These are phyloP conservation scores for Ptychadena robeensis DNA, from an alignment of 2,797 vertebrate species.

Conservation along the genomic window DNA sequence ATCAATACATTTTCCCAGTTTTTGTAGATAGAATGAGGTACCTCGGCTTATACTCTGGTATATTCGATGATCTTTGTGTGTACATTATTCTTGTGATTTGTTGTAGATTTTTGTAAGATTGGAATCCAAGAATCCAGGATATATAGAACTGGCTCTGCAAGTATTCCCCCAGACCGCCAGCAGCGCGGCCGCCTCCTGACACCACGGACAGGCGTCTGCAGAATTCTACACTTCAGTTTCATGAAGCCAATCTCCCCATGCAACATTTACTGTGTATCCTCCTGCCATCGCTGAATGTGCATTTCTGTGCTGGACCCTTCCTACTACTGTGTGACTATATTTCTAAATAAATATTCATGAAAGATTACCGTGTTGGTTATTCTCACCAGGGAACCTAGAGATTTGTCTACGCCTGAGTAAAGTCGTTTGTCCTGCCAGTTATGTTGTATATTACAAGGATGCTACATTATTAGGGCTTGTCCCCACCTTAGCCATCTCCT, in stretches of 20 bases:
- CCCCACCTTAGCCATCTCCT: no score
- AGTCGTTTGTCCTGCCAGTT: no score
- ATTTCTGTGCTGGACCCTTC: neutral
- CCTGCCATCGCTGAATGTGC: no score
- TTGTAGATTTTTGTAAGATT: slow-evolving; percentile 85
- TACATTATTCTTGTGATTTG: neutral
- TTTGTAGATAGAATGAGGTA: no score
- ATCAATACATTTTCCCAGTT: no score
- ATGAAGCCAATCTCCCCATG: neutral
- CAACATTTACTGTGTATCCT: neutral
- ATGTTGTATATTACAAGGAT: no score
- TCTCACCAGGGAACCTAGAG: no score
- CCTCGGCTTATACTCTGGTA: no score
- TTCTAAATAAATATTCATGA: slow-evolving; percentile 38
- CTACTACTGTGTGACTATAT: neutral
- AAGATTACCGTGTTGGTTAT: neutral
- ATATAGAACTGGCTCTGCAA: slow-evolving; percentile 88
- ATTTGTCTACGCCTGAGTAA: no score
- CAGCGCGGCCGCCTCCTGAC: slow-evolving; percentile 72
- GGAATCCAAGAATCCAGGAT: slow-evolving; percentile 85
- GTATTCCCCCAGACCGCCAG: slow-evolving; percentile 77
- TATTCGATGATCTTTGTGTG: neutral
- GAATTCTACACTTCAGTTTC: slow-evolving; percentile 8
- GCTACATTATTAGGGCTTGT: no score
- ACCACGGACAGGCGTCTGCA: neutral